Evolutionary conservation across 2,888 invertebrate species (phyloP).

Genomic region (Ectemnius lituratus): DNA sequence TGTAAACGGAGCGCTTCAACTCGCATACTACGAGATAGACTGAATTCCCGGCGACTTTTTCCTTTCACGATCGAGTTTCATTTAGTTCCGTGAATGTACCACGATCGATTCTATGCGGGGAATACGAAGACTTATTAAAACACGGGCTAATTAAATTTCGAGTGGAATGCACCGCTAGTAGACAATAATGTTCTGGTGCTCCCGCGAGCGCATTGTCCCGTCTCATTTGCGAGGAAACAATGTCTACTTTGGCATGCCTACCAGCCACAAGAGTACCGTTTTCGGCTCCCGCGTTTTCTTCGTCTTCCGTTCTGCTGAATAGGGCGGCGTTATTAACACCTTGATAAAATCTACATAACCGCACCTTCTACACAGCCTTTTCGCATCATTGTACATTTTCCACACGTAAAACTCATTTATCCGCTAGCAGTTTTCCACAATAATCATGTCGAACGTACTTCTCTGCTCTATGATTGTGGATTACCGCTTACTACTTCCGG

Average conservation of each 20-base stretch:
- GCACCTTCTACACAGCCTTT: conserved; percentile 14
- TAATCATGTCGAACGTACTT: background rate
- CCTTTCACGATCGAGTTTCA: too few species aligned
- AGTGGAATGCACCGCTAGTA: background rate
- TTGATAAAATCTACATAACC: conserved; percentile 44
- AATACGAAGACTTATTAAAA: too few species aligned
- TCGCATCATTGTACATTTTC: conserved; percentile 47
- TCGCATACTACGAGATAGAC: too few species aligned
- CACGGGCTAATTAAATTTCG: background rate
- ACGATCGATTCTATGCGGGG: background rate
- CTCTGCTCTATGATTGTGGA: conserved; percentile 18
- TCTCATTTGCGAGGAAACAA: background rate
- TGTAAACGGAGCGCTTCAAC: too few species aligned
- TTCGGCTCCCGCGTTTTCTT: conserved; percentile 13
- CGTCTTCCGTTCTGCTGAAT: conserved; percentile 32
- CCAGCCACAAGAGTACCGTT: conserved; percentile 33
- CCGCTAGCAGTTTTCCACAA: background rate
- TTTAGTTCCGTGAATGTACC: background rate
- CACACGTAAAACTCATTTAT: conserved; percentile 14
- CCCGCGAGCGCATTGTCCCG: background rate
- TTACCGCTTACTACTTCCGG: conserved; percentile 45
- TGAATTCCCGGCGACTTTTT: too few species aligned
- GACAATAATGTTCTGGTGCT: background rate
- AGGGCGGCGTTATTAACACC: conserved; percentile 23
- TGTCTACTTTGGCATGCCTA: conserved; percentile 24